phyloP scores from a whole-genome alignment of 37 sponge, comb jelly and placozoan genomes.

The Spongia lamella region DNA sequence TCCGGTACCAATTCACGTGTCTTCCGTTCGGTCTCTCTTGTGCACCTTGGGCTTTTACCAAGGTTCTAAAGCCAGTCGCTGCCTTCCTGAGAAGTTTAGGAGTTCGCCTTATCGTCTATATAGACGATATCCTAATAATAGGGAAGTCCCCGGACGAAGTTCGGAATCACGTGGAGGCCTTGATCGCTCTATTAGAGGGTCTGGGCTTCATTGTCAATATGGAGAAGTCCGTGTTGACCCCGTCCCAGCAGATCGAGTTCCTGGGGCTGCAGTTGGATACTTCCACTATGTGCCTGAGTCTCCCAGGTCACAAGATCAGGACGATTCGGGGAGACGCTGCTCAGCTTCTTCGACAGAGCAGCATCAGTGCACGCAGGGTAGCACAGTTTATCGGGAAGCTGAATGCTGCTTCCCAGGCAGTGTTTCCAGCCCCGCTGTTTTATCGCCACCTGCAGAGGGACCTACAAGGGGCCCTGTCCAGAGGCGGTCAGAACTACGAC shows the following conservation, averaged over 20 bases:
- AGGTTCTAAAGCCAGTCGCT: too few species aligned
- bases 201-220: constrained; percentile 6
- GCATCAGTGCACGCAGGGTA: too few species aligned
- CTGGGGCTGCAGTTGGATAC: too few species aligned
- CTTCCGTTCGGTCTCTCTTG: too few species aligned
- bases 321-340: not conserved
- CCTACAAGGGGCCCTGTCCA: not conserved
- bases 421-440: constrained; percentile 19
- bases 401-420: constrained; percentile 10
- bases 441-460: constrained; percentile 3
- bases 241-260: constrained; percentile 5
- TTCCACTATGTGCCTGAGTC: not conserved
- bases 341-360: not conserved
- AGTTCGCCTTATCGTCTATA: too few species aligned
- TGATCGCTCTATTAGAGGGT: constrained; percentile 5
- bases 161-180: constrained; percentile 2
- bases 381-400: not conserved
- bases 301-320: not conserved
- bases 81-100: too few species aligned
- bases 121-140: too few species aligned
- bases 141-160: not conserved
- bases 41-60: too few species aligned
- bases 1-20: too few species aligned
- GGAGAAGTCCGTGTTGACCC: not conserved
- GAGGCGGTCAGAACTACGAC: constrained; percentile 1